A percentile compares a stretch with the other conserved stretches of the same genome.
Evolutionary conservation across 2,888 invertebrate species (phyloP).

Genomic region (Nesidiocoris tenuis): DNA sequence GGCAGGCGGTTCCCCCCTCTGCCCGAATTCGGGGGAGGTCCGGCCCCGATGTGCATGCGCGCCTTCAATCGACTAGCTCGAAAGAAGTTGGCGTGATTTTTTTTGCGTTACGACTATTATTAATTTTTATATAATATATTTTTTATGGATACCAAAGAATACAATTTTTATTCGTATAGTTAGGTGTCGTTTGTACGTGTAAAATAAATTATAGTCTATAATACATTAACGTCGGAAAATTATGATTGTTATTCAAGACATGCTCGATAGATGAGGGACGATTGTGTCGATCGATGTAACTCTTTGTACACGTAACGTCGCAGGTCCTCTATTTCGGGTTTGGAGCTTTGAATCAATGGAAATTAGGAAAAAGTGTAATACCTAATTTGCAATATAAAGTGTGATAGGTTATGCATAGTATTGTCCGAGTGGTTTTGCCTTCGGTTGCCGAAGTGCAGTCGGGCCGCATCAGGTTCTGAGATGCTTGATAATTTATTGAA

Average conservation of each 20-base stretch:
- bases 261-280: neutral
- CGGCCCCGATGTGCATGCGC: neutral
- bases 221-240: neutral
- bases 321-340: too few species aligned
- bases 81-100: neutral
- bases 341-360: too few species aligned
- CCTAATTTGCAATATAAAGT: too few species aligned
- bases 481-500: too few species aligned
- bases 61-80: neutral
- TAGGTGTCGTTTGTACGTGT: constrained; percentile 3
- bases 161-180: constrained; percentile 22
- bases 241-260: neutral
- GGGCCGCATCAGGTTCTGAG: too few species aligned
- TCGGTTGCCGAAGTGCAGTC: too few species aligned
- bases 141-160: constrained; percentile 30
- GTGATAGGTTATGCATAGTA: too few species aligned
- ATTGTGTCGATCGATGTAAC: too few species aligned
- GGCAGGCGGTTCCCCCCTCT: constrained; percentile 1
- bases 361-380: too few species aligned
- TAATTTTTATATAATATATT: constrained; percentile 22
- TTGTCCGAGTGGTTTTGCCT: too few species aligned
- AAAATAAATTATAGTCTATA: constrained; percentile 3
- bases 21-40: neutral
- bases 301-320: too few species aligned
- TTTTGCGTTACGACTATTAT: neutral